Evolutionary conservation across 1,140 invertebrate species (phyloP).

Genomic region (Drosophila virilis): DNA sequence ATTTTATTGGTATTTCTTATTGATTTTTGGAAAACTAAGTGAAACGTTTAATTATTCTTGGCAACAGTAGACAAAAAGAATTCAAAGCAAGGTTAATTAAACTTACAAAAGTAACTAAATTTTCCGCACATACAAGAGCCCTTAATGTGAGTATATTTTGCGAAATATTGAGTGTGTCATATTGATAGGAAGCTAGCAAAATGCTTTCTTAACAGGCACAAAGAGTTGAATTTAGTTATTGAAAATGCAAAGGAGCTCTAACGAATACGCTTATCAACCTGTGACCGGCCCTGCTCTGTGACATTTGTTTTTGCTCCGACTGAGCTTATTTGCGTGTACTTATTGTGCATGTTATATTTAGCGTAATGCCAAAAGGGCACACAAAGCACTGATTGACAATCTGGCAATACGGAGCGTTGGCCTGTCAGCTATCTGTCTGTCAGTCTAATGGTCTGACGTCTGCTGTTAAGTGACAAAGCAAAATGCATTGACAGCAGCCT

Average conservation of each 20-base stretch:
- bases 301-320: conserved; percentile 32
- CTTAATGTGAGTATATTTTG: not conserved
- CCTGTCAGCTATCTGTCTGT: not conserved
- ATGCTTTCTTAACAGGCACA: conserved; percentile 1
- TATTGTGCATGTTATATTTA: conserved; percentile 48
- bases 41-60: not conserved
- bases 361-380: conserved; percentile 49
- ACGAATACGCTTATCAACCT: conserved; percentile 33
- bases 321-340: conserved; percentile 32
- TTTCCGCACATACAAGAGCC: not conserved
- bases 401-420: conserved; percentile 17
- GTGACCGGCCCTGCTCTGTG: conserved; percentile 24
- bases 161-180: not conserved
- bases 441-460: conserved; percentile 26
- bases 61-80: not conserved
- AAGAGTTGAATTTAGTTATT: conserved; percentile 8
- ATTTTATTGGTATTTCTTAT: not conserved
- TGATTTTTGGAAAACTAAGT: not conserved
- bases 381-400: conserved; percentile 29
- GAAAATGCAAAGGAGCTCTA: not conserved
- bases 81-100: not conserved
- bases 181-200: conserved; percentile 7
- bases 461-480: conserved; percentile 43
- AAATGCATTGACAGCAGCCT: conserved; percentile 61
- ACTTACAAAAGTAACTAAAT: not conserved